phyloP scores from a whole-genome alignment of 2,113 vertebrate species.

The Penelope pileata region DNA sequence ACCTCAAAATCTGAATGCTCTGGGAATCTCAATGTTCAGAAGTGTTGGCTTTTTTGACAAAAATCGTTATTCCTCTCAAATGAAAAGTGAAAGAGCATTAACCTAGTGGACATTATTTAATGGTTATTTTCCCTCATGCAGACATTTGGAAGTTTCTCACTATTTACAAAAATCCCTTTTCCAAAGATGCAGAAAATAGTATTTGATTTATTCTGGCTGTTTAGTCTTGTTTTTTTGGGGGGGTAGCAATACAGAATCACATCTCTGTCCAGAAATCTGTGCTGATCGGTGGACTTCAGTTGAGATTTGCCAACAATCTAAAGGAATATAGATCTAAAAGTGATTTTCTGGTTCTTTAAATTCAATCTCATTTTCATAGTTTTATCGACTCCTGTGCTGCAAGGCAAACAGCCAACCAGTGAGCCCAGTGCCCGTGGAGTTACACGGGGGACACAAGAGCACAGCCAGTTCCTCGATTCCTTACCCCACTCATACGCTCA shows the following conservation, averaged over 20 bases:
- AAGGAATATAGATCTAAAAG: background rate
- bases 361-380: background rate
- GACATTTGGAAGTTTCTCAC: background rate
- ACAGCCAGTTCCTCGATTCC: background rate
- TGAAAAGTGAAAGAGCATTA: background rate
- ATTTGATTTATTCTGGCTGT: background rate
- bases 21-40: background rate
- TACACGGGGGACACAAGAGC: background rate
- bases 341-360: background rate
- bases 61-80: background rate
- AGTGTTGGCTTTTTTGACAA: background rate
- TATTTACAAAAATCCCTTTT: background rate
- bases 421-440: background rate
- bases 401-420: background rate
- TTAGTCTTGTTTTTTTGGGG: background rate
- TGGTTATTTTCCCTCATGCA: background rate
- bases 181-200: background rate
- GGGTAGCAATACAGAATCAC: background rate
- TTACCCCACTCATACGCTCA: fast-evolving
- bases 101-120: background rate
- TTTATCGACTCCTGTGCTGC: background rate
- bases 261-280: background rate
- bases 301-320: background rate
- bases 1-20: background rate
- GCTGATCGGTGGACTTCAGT: background rate